Evolutionary conservation across 2,797 vertebrate species (phyloP), one percentile per base, ranked within the genome.

Genomic region (Glossophaga mutica): DNA sequence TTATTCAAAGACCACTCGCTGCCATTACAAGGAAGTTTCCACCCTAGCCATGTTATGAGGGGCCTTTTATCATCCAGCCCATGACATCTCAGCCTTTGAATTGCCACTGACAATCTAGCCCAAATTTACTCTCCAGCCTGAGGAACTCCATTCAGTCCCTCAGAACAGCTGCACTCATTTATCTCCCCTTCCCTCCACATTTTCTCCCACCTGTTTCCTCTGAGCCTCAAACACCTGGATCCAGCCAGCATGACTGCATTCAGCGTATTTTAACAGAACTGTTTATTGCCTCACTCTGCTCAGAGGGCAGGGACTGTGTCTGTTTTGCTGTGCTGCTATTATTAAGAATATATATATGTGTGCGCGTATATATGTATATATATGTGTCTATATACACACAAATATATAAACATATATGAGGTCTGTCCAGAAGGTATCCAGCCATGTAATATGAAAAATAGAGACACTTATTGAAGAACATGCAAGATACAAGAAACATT

Each of bases 251-350:
- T 6, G 1, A 9, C 0, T 29, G 26, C 5, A 5, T 0, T 70
- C 4, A 12, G 22, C 0, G 0, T 15, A 12, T 4, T 37, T 55
- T 9, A 34, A 46, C 42, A 71, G 11, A 68, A 79, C 26, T 26
- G 1, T 14, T 70, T 68, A 7, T 10, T 26, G 10, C 15, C 16
- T 88, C 46, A 74, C 34, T 52, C 48, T 22, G 7, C n/a, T 34
- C 52, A 67, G 48, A 78, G 7, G 1, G 10, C 24, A 50, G 59
- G 73, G 32, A 32, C 32, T 1, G 6, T 4, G 34, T 67, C 46
- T 73, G 37, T 32, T n/a, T 59, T 76, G 10, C 74, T 55, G 15
- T 16, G 68, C 2, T 39, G 15, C 10, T 24, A 18, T 12, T 68
- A 32, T 19, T 59, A 8, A 93, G 39, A 12, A 81, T 39, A 37